Percentiles rank a stretch among this genome's conserved stretches.
phyloP scores from a whole-genome alignment of 2,888 invertebrate genomes.

The Pseudococcus viburni region DNA sequence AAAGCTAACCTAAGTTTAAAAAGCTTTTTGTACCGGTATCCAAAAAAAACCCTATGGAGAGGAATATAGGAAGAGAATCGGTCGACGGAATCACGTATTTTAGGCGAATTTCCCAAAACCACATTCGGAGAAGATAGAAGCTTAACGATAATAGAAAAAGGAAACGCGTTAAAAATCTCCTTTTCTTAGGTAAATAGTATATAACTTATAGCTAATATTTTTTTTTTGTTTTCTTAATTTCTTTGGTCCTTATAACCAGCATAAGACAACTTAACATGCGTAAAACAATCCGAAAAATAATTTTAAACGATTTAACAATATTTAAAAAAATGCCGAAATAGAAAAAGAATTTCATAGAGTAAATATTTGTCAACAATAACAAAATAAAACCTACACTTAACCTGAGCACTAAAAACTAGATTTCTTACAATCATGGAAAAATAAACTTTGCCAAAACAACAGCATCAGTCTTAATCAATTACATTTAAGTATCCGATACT shows the following conservation, averaged over 20 bases:
- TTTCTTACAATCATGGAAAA: conserved; percentile 66
- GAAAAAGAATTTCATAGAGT: conserved; percentile 60
- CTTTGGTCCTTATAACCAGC: conserved; percentile 65
- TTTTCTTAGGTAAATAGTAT: conserved; percentile 28
- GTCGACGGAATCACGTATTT: background rate
- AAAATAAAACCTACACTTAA: conserved; percentile 64
- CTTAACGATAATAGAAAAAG: conserved; percentile 26
- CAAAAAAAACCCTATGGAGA: conserved; percentile 2
- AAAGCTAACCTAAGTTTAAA: background rate
- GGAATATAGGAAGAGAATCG: background rate
- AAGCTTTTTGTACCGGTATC: background rate
- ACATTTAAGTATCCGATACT: conserved; percentile 67
- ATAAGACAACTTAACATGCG: conserved; percentile 62
- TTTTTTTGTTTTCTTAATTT: conserved; percentile 62
- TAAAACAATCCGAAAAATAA: conserved; percentile 64
- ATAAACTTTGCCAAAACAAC: conserved; percentile 68
- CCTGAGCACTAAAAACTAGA: conserved; percentile 68
- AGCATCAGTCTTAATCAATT: conserved; percentile 68
- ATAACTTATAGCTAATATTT: conserved; percentile 58
- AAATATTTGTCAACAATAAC: conserved; percentile 64
- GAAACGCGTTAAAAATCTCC: conserved; percentile 11
- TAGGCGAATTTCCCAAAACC: background rate
- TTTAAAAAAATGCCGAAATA: conserved; percentile 58
- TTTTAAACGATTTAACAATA: conserved; percentile 64
- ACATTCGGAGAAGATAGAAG: background rate